Evolutionary conservation across 92 coral and sea anemone species (phyloP).

Genomic region (Bergia puertoricense): DNA sequence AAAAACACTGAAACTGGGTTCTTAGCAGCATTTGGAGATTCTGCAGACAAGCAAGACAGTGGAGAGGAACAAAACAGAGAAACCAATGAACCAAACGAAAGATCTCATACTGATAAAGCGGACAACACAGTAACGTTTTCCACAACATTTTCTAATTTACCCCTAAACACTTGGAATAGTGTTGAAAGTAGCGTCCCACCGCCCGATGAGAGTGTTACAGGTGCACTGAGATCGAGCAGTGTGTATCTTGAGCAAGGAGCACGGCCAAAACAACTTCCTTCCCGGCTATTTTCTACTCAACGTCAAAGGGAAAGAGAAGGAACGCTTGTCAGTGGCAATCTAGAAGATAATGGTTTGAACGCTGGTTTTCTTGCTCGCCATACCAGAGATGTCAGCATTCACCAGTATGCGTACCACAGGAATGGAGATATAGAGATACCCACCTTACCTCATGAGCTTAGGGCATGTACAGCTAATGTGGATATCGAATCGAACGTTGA

Average conservation of each 20-base stretch:
- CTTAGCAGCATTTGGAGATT: too few relatives aligned
- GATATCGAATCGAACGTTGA: background rate
- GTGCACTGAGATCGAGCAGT: background rate
- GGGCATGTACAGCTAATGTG: background rate
- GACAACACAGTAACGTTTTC: background rate
- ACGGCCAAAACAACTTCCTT: conserved; percentile 1
- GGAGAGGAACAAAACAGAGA: too few relatives aligned
- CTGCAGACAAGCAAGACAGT: too few relatives aligned
- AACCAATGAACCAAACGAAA: too few relatives aligned
- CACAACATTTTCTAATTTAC: background rate
- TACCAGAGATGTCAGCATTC: conserved; percentile 17
- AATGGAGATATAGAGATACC: background rate
- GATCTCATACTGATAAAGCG: background rate
- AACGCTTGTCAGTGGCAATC: background rate
- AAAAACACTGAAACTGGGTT: too few relatives aligned
- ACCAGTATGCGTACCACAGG: background rate
- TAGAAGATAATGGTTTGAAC: background rate
- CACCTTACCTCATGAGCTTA: background rate
- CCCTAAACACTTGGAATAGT: background rate
- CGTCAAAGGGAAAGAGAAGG: background rate
- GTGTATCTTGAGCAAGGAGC: conserved; percentile 17
- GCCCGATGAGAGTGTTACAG: background rate
- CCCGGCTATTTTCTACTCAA: background rate
- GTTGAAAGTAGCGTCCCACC: background rate
- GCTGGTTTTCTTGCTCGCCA: conserved; percentile 15